Percentiles rank a stretch among this genome's conserved stretches.
phyloP scores from a whole-genome alignment of 2,113 vertebrate species.

The Silurus meridionalis region DNA sequence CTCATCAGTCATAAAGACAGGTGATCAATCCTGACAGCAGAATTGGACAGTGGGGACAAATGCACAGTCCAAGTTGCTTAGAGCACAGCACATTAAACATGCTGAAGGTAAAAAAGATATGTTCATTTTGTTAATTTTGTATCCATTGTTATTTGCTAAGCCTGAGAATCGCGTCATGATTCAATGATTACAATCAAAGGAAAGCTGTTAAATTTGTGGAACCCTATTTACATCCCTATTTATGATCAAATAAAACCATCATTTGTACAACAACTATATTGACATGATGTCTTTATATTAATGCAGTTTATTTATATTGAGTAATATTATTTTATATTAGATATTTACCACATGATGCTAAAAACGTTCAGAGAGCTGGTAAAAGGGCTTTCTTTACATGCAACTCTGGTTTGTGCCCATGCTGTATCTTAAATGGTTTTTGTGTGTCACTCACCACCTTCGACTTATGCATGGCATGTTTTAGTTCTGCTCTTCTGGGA shows the following conservation, averaged over 20 bases:
- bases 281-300: background rate
- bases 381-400: no score
- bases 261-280: background rate
- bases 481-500: no score
- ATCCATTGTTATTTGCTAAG: background rate
- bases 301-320: background rate
- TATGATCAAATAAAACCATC: background rate
- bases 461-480: no score
- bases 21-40: conserved; percentile 24
- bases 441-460: no score
- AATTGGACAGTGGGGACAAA: background rate
- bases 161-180: background rate
- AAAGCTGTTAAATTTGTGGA: background rate
- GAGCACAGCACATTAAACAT: background rate
- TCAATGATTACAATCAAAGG: background rate
- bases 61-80: background rate
- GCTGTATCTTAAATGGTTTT: background rate
- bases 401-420: no score
- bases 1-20: conserved; percentile 14
- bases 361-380: no score
- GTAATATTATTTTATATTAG: background rate
- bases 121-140: background rate
- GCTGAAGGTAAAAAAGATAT: background rate
- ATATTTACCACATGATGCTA: background rate
- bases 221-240: background rate